Base-by-base conservation (phyloP, 2,888 invertebrate species). In the Folsomia manolachei region DNA sequence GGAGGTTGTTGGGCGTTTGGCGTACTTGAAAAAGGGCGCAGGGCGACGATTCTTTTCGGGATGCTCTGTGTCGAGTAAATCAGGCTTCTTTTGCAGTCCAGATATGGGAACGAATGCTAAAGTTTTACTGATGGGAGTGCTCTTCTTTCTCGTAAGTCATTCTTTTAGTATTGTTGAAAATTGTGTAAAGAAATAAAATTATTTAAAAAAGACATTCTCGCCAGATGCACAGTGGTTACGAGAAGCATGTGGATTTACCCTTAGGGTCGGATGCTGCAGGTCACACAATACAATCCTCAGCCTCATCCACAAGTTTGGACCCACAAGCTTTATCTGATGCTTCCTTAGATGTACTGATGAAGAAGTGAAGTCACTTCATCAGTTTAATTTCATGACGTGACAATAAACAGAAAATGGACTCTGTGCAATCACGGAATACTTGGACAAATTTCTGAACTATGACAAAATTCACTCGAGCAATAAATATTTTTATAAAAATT, bases 131-230 rank as follows among this genome's bases (percentile, higher is more conserved):
- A 23, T 73, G 0, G 73, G 73, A 7, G 64, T 56, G n/a, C 26
- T 73, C 11, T 64, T 73, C 27, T 39, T 73, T 4, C 63, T 70
- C 63, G 73, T 73, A 63, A 24, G 60, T 53, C 7, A 65, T 26
- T n/a, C 18, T 24, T 27, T 39, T n/a, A 4, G 27, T 1, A 68
- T 18, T n/a, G 18, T 24, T 52, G 24, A 56, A 56, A 14, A 27
- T 61, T 26, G 4, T 26, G 51, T 9, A 51, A 18, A 51, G 18
- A 11, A 51, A 51, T 9, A n/a, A 18, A 51, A 7, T 21, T n/a
- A 7, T 56, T 56, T 56, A 56, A 14, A 56, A 14, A 14, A 14
- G 56, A 56, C 56, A 4, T n/a, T 56, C n/a, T 7, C 21, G n/a
- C n/a, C n/a, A 56, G 56, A 56, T 56, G 56, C 56, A 56, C 21